Conservation (phyloP, 1,140 invertebrate species). For the Scaptomyza pallida region DNA sequence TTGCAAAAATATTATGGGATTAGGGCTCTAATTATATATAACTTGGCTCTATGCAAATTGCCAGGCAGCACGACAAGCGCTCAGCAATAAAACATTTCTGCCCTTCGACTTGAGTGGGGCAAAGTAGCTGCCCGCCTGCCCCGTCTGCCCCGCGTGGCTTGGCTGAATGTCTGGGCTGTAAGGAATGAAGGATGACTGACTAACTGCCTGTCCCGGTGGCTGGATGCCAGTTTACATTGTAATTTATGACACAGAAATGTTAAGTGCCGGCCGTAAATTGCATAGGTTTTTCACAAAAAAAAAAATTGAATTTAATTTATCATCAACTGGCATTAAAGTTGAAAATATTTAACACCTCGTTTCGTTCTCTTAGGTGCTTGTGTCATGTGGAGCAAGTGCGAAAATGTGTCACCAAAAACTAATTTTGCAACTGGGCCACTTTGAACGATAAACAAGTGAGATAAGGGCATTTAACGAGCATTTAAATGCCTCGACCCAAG, state of each 20-base stretch:
- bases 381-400: conserved; percentile 28
- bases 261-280: conserved; percentile 38
- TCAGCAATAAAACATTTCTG: conserved; percentile 51
- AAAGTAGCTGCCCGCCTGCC: too few species aligned
- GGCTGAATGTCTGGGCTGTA: not conserved
- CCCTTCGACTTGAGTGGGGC: not conserved
- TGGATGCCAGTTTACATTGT: not conserved
- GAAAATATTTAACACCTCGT: not conserved
- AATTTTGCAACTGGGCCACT: conserved; percentile 12
- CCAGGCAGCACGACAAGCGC: conserved; percentile 20
- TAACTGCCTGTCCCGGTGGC: not conserved
- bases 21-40: conserved; percentile 48
- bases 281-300: too few species aligned
- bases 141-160: too few species aligned
- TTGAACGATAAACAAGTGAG: conserved; percentile 35
- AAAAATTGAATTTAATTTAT: conserved; percentile 66
- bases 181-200: not conserved
- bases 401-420: conserved; percentile 28
- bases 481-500: conserved; percentile 62
- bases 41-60: conserved; percentile 43
- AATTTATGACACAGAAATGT: conserved; percentile 42
- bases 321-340: conserved; percentile 28
- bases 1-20: conserved; percentile 19
- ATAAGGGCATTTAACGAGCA: conserved; percentile 63
- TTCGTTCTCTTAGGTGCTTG: not conserved